phyloP scores from a whole-genome alignment of 2,113 vertebrate genomes.

The Erinaceus europaeus region DNA sequence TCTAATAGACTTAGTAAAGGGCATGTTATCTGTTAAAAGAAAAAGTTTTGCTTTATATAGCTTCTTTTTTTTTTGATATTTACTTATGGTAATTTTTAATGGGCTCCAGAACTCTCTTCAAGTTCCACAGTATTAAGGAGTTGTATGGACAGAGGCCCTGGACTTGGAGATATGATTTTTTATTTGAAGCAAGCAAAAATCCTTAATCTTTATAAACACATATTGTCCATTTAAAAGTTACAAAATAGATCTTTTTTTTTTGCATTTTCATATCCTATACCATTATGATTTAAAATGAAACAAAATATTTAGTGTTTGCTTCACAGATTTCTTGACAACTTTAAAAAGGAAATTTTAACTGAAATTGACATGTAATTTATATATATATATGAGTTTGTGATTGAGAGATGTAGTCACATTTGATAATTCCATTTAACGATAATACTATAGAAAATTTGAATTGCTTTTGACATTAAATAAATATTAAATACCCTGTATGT shows the following conservation, averaged over 20 bases:
- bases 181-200: neutral
- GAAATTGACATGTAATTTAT: neutral
- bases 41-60: neutral
- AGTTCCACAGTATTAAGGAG: neutral
- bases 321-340: neutral
- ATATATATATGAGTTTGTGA: neutral
- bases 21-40: neutral
- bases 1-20: neutral
- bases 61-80: neutral
- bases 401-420: neutral
- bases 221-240: too few relatives aligned
- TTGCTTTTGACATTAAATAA: neutral
- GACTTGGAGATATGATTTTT: neutral
- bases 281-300: neutral
- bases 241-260: too few relatives aligned
- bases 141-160: neutral
- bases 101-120: neutral
- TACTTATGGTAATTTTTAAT: neutral
- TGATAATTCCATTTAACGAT: neutral
- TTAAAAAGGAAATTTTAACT: constrained; percentile 15
- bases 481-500: neutral
- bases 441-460: neutral
- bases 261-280: neutral
- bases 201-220: neutral
- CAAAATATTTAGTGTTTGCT: neutral